These are phyloP conservation scores for Drosophila mulleri DNA, from an alignment of 2,888 invertebrate genomes.

Conservation along the genomic window DNA sequence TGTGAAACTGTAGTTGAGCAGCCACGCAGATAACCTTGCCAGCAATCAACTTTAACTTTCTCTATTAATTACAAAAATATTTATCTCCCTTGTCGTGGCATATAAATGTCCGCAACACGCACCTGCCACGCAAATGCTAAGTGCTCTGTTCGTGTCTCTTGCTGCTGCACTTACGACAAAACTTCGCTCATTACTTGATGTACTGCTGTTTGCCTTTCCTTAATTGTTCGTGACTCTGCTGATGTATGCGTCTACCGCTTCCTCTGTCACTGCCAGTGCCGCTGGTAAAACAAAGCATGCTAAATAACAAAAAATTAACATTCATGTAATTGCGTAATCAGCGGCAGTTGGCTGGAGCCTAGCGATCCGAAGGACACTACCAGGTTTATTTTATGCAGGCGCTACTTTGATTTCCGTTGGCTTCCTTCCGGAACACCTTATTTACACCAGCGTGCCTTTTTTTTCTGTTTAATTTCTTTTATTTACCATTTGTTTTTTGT, in stretches of 20 bases:
- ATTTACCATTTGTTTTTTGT: slow-evolving; percentile 22
- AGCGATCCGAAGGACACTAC: slow-evolving; percentile 31
- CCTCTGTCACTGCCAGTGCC: background rate
- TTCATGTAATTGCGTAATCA: slow-evolving; percentile 71
- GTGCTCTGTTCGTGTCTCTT: slow-evolving; percentile 36
- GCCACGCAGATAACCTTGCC: background rate
- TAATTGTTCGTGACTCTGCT: slow-evolving; percentile 58
- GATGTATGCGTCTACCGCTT: slow-evolving; percentile 2
- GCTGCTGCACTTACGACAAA: slow-evolving; percentile 45
- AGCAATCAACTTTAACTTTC: slow-evolving; percentile 13
- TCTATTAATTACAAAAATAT: slow-evolving; percentile 21
- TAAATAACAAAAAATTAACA: slow-evolving; percentile 46
- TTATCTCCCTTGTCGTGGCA: background rate
- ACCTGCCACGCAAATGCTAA: slow-evolving; percentile 31
- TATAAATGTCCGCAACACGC: slow-evolving; percentile 28
- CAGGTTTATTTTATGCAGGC: slow-evolving; percentile 51
- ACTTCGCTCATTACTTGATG: slow-evolving; percentile 45
- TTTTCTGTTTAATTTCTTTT: background rate
- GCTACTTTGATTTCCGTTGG: slow-evolving; percentile 55
- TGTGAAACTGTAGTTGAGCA: slow-evolving; percentile 1
- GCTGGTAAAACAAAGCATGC: slow-evolving; percentile 37
- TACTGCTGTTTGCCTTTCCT: slow-evolving; percentile 49
- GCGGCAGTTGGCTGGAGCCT: slow-evolving; percentile 11
- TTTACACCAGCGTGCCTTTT: slow-evolving; percentile 32
- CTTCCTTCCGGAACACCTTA: slow-evolving; percentile 43